Conservation (phyloP, 2,113 vertebrate genomes). For the Octodon degus region DNA sequence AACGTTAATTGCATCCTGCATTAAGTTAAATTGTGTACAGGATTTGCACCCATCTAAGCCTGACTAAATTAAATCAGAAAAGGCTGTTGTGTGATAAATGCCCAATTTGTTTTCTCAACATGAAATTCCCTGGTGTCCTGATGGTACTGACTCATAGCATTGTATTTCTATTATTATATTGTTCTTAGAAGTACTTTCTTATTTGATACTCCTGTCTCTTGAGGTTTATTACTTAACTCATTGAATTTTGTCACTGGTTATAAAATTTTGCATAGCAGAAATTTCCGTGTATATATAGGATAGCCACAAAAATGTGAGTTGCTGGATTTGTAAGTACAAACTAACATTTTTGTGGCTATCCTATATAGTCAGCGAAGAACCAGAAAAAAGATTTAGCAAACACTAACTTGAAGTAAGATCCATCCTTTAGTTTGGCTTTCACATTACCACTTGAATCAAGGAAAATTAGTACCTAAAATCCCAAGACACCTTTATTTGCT, state of each 20-base stretch:
- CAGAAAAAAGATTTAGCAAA: background rate
- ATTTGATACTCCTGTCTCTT: background rate
- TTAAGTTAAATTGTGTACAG: conserved; percentile 12
- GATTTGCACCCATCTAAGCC: background rate
- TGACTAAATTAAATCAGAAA: conserved; percentile 6
- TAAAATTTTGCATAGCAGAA: background rate
- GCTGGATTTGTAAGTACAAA: background rate
- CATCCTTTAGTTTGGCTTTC: background rate
- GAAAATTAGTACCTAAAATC: background rate
- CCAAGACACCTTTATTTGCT: conserved; percentile 28
- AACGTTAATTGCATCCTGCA: background rate
- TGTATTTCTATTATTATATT: background rate
- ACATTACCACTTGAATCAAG: conserved; percentile 13
- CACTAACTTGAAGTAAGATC: background rate
- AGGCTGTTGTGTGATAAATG: background rate
- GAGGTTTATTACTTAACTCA: conserved; percentile 30
- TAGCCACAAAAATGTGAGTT: background rate
- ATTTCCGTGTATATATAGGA: background rate
- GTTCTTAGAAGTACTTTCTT: background rate
- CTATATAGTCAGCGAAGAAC: background rate
- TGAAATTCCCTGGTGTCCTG: background rate
- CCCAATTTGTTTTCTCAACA: background rate
- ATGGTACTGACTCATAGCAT: background rate
- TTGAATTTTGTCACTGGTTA: conserved; percentile 10
- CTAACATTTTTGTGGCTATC: background rate